These are phyloP conservation scores for Poecilobothrus nobilitatus DNA, from an alignment of 2,888 invertebrate genomes.

Conservation along the genomic window DNA sequence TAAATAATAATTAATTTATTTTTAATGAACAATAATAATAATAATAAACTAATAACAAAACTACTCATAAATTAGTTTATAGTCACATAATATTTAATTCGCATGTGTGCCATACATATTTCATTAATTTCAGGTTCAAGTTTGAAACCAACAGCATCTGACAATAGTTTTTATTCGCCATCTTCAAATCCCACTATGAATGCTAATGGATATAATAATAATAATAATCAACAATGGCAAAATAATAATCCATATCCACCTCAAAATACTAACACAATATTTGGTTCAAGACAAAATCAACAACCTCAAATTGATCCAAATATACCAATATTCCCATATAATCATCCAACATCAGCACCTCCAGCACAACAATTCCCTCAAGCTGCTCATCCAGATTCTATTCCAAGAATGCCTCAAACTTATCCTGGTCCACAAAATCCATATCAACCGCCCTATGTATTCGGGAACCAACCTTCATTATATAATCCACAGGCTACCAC, in stretches of 20 bases:
- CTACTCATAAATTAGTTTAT: too few relatives aligned
- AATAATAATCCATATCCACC: slow-evolving; percentile 46
- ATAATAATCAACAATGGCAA: slow-evolving; percentile 23
- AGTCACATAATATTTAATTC: slow-evolving; percentile 36
- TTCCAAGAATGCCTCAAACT: slow-evolving; percentile 38
- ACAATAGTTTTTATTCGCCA: slow-evolving; percentile 35
- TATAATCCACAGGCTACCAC: slow-evolving; percentile 38
- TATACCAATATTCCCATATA: slow-evolving; percentile 41
- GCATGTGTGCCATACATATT: slow-evolving; percentile 14
- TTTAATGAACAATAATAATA: too few relatives aligned
- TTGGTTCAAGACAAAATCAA: slow-evolving; percentile 40
- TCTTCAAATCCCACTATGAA: slow-evolving; percentile 40
- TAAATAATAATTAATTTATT: too few relatives aligned
- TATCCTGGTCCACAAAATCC: slow-evolving; percentile 40
- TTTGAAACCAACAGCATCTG: slow-evolving; percentile 31
- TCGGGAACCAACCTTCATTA: slow-evolving; percentile 40
- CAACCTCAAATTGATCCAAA: slow-evolving; percentile 35
- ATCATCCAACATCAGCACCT: slow-evolving; percentile 39
- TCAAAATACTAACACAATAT: slow-evolving; percentile 42
- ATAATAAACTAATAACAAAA: too few relatives aligned
- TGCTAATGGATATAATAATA: slow-evolving; percentile 34
- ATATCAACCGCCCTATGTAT: slow-evolving; percentile 41
- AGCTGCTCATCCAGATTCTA: slow-evolving; percentile 43
- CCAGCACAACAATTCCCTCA: slow-evolving; percentile 44
- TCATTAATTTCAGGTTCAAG: slow-evolving; percentile 1